Evolutionary conservation across 2,888 invertebrate species (phyloP), one percentile per base, ranked within the genome.

Genomic region (Mellilla xanthometata): DNA sequence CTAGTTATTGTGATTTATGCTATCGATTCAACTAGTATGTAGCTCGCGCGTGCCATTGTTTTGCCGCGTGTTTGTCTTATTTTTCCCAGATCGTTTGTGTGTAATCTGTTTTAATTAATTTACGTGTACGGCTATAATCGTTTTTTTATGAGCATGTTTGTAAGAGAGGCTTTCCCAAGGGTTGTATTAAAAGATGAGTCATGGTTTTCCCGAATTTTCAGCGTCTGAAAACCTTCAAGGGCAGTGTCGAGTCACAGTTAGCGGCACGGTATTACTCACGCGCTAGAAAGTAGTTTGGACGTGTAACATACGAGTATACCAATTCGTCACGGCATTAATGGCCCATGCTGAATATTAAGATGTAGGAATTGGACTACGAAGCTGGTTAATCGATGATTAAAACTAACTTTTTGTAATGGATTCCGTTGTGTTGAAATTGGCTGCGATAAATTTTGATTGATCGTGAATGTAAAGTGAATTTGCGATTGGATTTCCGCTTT

Each of bases 181-280:
- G 52, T 72, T 63, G 76, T 72, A 63, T 76, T 68, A 71, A 57
- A 24, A 57, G 60, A 52, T 88, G 88, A 88, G 63, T 88, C 88
- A 88, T 59, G 81, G 80, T 75, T 81, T 89, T 89, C 66, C 87
- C 85, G 73, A 84, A 85, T 84, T 88, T 87, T 53, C 53, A 47
- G 41, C 46, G 30, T 11, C 74, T 74, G 87, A 84, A 86, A 85
- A 75, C 87, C 76, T 76, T 79, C 74, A 78, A 83, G 72, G 67
- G 74, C 72, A 53, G 72, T 68, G 62, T 73, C 71, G 61, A 62
- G 65, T 72, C 62, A 65, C 68, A 48, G 55, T n/a, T 33, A 43
- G 15, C 24, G 54, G n/a, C n/a, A n/a, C n/a, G n/a, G n/a, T 48
- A 74, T 86, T 85, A 87, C 77, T 87, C 87, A 86, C 65, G 51